These are phyloP conservation scores for Enteromius argenteus DNA, from an alignment of 2,797 vertebrate genomes.

Conservation along the genomic window DNA sequence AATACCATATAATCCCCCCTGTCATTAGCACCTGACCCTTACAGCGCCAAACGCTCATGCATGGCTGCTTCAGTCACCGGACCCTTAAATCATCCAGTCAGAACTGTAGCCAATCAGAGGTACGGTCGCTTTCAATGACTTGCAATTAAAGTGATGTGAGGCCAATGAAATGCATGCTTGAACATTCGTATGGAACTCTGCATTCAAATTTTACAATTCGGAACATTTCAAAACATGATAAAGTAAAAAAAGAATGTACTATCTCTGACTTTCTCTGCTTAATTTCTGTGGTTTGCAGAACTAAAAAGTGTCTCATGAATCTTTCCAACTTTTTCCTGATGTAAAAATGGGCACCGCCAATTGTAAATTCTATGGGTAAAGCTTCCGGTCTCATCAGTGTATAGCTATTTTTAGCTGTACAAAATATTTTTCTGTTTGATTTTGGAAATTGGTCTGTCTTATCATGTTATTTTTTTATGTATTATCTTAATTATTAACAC, in stretches of 20 bases:
- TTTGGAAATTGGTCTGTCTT: too few species aligned
- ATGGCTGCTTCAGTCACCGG: conserved; percentile 25
- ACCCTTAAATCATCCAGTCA: conserved; percentile 37
- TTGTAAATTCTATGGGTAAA: too few species aligned
- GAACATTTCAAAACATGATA: not conserved
- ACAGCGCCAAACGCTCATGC: conserved; percentile 14
- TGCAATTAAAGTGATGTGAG: conserved; percentile 32
- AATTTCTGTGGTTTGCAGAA: not conserved
- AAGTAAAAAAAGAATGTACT: not conserved
- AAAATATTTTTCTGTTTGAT: too few species aligned
- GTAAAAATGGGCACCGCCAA: too few species aligned
- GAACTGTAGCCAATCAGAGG: conserved; percentile 21
- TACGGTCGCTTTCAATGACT: conserved; percentile 7
- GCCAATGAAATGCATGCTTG: conserved; percentile 12
- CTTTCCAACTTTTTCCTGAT: too few species aligned
- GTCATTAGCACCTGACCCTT: conserved; percentile 71
- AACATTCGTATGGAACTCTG: not conserved
- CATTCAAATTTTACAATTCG: not conserved
- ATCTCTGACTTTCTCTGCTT: not conserved
- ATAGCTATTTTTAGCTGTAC: too few species aligned
- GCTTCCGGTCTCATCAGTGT: too few species aligned
- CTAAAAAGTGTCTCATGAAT: not conserved
- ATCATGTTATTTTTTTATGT: too few species aligned
- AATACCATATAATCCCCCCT: conserved; percentile 66
- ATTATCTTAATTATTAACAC: too few species aligned